Evolutionary conservation across 2,888 invertebrate species (phyloP).

Genomic region (Sussaba pulchella): DNA sequence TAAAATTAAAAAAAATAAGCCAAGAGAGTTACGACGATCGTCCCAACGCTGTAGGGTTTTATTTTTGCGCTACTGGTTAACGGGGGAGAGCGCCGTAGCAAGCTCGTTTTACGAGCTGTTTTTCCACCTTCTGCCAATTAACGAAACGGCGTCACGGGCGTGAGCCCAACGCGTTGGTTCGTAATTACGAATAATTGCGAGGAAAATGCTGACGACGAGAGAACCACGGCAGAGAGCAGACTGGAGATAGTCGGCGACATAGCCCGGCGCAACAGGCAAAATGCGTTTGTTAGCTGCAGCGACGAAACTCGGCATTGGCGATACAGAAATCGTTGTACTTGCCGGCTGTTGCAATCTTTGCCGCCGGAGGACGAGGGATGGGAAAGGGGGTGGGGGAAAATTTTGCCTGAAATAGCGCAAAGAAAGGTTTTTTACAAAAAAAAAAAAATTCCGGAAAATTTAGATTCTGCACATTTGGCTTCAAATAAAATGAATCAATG

Average conservation of each 20-base stretch:
- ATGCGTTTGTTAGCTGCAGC: slow-evolving; percentile 55
- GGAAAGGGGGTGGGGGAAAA: too few relatives aligned
- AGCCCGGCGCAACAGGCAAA: slow-evolving; percentile 71
- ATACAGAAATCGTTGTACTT: background rate
- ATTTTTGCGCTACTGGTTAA: slow-evolving; percentile 58
- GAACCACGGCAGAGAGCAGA: slow-evolving; percentile 40
- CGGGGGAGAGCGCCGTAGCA: slow-evolving; percentile 47
- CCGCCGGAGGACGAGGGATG: too few relatives aligned
- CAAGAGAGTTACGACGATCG: slow-evolving; percentile 31
- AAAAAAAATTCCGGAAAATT: too few relatives aligned
- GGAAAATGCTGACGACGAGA: slow-evolving; percentile 76
- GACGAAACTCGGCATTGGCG: background rate
- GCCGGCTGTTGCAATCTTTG: slow-evolving; percentile 6
- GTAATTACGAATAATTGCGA: slow-evolving; percentile 82
- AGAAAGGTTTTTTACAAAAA: too few relatives aligned
- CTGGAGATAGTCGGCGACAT: slow-evolving; percentile 46
- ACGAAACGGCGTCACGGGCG: slow-evolving; percentile 76
- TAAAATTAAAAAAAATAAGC: slow-evolving; percentile 18
- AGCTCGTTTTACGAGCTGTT: slow-evolving; percentile 68
- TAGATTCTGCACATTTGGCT: too few relatives aligned
- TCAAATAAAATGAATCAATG: too few relatives aligned
- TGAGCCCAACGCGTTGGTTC: slow-evolving; percentile 64
- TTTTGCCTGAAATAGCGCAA: too few relatives aligned
- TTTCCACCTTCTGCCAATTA: slow-evolving; percentile 76
- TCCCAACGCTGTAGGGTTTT: slow-evolving; percentile 55